Evolutionary conservation across 1,140 invertebrate species (phyloP).

Genomic region (Drosophila baimaii): DNA sequence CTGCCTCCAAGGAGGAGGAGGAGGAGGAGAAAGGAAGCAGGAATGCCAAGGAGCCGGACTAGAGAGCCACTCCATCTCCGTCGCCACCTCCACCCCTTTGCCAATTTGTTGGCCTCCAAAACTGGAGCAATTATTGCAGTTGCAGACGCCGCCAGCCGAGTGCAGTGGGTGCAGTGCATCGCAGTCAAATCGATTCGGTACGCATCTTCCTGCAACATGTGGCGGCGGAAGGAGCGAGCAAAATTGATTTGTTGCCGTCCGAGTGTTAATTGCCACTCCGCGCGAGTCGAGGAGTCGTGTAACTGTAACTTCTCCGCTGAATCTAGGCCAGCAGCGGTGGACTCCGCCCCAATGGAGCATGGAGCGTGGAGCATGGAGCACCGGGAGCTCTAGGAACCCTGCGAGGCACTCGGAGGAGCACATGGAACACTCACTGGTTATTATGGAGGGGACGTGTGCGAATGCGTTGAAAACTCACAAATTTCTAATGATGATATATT

Average conservation of each 20-base stretch:
- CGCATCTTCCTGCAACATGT: slow-evolving; percentile 73
- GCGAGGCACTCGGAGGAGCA: background rate
- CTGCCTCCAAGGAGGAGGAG: slow-evolving; percentile 2
- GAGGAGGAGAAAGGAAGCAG: background rate
- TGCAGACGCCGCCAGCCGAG: background rate
- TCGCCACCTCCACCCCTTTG: slow-evolving; percentile 24
- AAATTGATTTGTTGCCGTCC: slow-evolving; percentile 81
- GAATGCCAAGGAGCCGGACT: slow-evolving; percentile 53
- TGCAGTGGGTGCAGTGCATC: slow-evolving; percentile 30
- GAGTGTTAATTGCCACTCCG: slow-evolving; percentile 79
- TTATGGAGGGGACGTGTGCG: slow-evolving; percentile 66
- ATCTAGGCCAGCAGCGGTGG: slow-evolving; percentile 36
- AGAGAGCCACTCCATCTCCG: slow-evolving; percentile 10
- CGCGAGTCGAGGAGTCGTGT: slow-evolving; percentile 43
- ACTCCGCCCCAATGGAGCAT: slow-evolving; percentile 14
- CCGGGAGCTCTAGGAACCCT: background rate
- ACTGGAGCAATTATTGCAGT: slow-evolving; percentile 60
- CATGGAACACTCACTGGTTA: slow-evolving; percentile 12
- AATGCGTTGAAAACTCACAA: slow-evolving; percentile 80
- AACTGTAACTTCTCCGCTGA: slow-evolving; percentile 46
- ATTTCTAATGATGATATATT: slow-evolving; percentile 81
- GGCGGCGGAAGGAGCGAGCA: slow-evolving; percentile 59
- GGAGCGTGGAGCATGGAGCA: too few species aligned
- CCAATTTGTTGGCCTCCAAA: slow-evolving; percentile 52
- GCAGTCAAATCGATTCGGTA: slow-evolving; percentile 78